These are phyloP conservation scores for Panonychus citri DNA, from an alignment of 1,140 invertebrate genomes.

Conservation along the genomic window DNA sequence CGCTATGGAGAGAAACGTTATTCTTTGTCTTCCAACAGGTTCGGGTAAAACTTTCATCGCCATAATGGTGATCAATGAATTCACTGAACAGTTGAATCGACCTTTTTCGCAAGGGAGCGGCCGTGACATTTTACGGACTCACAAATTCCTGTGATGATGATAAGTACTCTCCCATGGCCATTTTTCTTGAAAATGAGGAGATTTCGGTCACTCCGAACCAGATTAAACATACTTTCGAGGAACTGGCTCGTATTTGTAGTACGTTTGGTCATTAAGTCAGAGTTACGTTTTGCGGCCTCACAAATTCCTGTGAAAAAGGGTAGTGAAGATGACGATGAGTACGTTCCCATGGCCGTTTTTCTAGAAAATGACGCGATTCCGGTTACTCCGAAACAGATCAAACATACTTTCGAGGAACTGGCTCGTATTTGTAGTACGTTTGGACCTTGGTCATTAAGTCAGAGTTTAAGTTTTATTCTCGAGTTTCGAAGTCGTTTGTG, in stretches of 20 bases:
- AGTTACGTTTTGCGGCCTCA: slow-evolving; percentile 24
- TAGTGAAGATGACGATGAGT: too few relatives aligned
- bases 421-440: not conserved
- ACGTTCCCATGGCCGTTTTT: too few relatives aligned
- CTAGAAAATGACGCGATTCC: too few relatives aligned
- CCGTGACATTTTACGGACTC: slow-evolving; percentile 25
- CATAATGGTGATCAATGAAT: slow-evolving; percentile 46
- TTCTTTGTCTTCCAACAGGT: slow-evolving; percentile 70
- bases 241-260: not conserved
- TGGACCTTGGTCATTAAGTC: too few relatives aligned
- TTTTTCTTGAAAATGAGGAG: too few relatives aligned
- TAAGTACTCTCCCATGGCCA: too few relatives aligned
- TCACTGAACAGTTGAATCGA: slow-evolving; percentile 23
- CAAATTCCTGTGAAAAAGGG: slow-evolving; percentile 50
- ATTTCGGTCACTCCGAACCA: too few relatives aligned
- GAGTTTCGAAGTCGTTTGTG: too few relatives aligned
- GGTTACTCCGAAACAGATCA: too few relatives aligned
- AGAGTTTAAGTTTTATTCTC: too few relatives aligned
- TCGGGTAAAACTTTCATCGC: slow-evolving; percentile 83
- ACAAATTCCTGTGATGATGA: slow-evolving; percentile 37
- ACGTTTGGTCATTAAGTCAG: too few relatives aligned
- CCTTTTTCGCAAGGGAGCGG: slow-evolving; percentile 21
- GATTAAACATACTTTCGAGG: not conserved
- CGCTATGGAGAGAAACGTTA: slow-evolving; percentile 36
- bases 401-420: not conserved